Conservation (phyloP, 2,797 vertebrate genomes). For the Parambassis ranga region DNA sequence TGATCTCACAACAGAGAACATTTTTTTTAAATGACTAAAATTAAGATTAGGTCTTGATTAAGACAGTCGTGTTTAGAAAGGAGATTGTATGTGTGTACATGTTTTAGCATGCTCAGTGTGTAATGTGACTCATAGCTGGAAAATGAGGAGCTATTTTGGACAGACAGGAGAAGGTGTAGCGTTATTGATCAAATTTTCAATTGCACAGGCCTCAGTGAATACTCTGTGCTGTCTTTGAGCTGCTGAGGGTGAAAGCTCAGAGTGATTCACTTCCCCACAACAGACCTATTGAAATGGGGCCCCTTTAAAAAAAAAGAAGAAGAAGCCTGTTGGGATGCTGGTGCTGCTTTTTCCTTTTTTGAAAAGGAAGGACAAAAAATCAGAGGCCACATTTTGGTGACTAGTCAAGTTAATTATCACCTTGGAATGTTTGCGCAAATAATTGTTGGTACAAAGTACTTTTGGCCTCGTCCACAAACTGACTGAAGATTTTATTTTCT, state of each 20-base stretch:
- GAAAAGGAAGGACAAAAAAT: constrained; percentile 5
- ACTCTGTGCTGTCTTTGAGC: constrained; percentile 8
- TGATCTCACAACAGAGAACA: no score
- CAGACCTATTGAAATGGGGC: background rate
- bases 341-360: background rate
- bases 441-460: background rate
- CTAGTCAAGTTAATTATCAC: constrained; percentile 11
- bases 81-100: background rate
- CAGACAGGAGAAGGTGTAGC: constrained; percentile 7
- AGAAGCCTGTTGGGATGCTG: background rate
- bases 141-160: constrained; percentile 20
- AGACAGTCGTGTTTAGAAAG: no score
- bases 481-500: background rate
- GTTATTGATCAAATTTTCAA: constrained; percentile 57
- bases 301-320: no score
- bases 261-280: constrained; percentile 16
- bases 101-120: background rate
- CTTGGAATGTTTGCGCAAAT: constrained; percentile 7
- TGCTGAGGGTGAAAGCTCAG: constrained; percentile 9
- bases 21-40: no score
- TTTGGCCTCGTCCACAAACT: background rate
- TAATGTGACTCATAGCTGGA: constrained; percentile 25
- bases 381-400: background rate
- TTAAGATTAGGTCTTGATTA: no score
- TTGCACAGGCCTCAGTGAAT: constrained; percentile 30